Percentiles rank a stretch among this genome's conserved stretches.
phyloP scores from a whole-genome alignment of 1,140 invertebrate species.

The Lepidurus arcticus region DNA sequence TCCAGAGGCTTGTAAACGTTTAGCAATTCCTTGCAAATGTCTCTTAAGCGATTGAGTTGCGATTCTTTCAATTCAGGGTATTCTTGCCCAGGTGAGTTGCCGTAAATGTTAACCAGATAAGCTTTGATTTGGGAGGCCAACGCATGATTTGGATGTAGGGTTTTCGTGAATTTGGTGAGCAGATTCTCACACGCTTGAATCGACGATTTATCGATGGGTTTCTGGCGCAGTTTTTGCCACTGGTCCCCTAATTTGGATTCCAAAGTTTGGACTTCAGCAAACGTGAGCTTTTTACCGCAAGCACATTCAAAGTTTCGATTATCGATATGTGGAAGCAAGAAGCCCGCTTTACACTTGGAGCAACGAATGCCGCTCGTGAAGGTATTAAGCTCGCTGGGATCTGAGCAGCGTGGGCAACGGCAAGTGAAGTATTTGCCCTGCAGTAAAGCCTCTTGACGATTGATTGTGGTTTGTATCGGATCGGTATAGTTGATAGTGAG shows the following conservation, averaged over 20 bases:
- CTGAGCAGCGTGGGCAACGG: slow-evolving; percentile 60
- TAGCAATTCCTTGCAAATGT: slow-evolving; percentile 57
- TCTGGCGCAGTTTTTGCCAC: slow-evolving; percentile 27
- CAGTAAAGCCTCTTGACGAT: slow-evolving; percentile 60
- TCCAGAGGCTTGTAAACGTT: slow-evolving; percentile 55
- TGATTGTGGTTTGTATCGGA: slow-evolving; percentile 66
- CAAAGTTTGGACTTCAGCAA: slow-evolving; percentile 3
- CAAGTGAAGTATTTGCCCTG: slow-evolving; percentile 75
- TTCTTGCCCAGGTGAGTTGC: slow-evolving; percentile 42
- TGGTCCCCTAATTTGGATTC: slow-evolving; percentile 28
- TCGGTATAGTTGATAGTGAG: slow-evolving; percentile 70
- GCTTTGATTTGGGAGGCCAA: slow-evolving; percentile 14
- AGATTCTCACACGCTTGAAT: slow-evolving; percentile 31
- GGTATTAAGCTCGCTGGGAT: slow-evolving; percentile 66
- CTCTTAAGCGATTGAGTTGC: slow-evolving; percentile 57
- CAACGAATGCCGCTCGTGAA: slow-evolving; percentile 68
- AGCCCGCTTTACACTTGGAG: slow-evolving; percentile 44
- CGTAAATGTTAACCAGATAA: slow-evolving; percentile 27
- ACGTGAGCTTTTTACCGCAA: slow-evolving; percentile 24
- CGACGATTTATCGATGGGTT: slow-evolving; percentile 29
- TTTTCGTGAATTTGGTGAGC: slow-evolving; percentile 29
- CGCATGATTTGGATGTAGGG: slow-evolving; percentile 28
- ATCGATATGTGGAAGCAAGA: slow-evolving; percentile 27
- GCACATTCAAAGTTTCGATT: neutral
- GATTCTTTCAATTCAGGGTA: slow-evolving; percentile 53